Base-by-base conservation (phyloP, 2,797 vertebrate genomes). In the Gymnoscopelus braueri region DNA sequence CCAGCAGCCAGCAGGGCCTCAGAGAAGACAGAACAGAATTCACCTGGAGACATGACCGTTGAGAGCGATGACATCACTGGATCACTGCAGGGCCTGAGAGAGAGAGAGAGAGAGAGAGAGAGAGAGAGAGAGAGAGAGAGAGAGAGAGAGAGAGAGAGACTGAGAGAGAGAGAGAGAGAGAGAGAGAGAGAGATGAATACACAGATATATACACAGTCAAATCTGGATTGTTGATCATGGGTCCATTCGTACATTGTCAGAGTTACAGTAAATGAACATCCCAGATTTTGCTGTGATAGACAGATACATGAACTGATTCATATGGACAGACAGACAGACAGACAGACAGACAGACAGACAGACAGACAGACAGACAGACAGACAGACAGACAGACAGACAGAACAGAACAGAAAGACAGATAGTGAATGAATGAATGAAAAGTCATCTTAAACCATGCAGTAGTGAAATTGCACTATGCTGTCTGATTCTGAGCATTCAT, bases 31-130 rank as follows among this genome's bases (percentile, higher is more conserved):
- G 70, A 86, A 80, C 74, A 84, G 73, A 87, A 86, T 80, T 86
- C 82, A 87, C 84, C 86, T 72, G 82, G 35, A 87, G 89, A 88
- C 79, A 83, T 60, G 72, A 78, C 79, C 51, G 61, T 74, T 87
- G 67, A 53, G 39, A 74, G 71, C 39, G 65, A 63, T 71, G 74
- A 84, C 82, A 78, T 77, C 59, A 56, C 29, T 32, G 57, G 67
- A 78, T 72, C 69, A 65, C 47, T 44, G 39, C 39, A 44, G 39
- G 39, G 39, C 39, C 39, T 44, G 39, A 7, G 39, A 61, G 48
- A 29, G 2, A 29, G 26, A 29, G 26, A 29, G 70, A 67, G n/a
- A 60, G 51, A 71, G 48, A 68, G 77, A 52, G 51, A 32, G 75
- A 67, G 76, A 67, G 39, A 52, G 60, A 71, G 11, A 60, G 35